Conservation (phyloP, 2,113 vertebrate genomes). For the Theristicus caerulescens region DNA sequence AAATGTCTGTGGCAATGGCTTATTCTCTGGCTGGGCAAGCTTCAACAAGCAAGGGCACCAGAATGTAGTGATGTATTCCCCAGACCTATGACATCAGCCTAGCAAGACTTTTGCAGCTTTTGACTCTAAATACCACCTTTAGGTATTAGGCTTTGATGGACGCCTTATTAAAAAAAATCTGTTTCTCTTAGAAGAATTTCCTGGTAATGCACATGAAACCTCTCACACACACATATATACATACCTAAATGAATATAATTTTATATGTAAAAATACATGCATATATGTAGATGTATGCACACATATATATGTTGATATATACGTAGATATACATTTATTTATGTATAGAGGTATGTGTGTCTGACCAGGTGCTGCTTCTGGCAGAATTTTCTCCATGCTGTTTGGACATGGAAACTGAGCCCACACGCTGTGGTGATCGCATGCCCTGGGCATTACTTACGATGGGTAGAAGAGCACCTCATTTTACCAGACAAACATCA, state of each 20-base stretch:
- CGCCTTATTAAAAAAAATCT: background rate
- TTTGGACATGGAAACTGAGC: background rate
- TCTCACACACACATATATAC: fast-evolving
- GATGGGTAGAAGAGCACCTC: background rate
- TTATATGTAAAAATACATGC: background rate
- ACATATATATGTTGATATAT: background rate
- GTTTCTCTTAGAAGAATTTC: background rate
- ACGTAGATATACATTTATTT: background rate
- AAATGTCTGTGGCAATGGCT: background rate
- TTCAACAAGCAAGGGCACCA: background rate
- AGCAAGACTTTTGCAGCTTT: background rate
- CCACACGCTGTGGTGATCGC: fast-evolving
- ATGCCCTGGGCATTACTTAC: background rate
- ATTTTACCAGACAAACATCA: background rate
- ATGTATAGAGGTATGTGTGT: background rate
- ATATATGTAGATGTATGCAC: background rate
- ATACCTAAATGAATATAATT: background rate
- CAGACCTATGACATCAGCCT: background rate
- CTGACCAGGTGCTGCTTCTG: background rate
- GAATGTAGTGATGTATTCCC: background rate
- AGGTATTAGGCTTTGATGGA: background rate
- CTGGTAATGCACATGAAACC: background rate
- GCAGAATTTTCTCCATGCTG: background rate
- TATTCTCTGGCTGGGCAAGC: background rate
- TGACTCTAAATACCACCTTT: background rate